Conservation (phyloP, 2,113 vertebrate genomes). For the Lampris incognitus region DNA sequence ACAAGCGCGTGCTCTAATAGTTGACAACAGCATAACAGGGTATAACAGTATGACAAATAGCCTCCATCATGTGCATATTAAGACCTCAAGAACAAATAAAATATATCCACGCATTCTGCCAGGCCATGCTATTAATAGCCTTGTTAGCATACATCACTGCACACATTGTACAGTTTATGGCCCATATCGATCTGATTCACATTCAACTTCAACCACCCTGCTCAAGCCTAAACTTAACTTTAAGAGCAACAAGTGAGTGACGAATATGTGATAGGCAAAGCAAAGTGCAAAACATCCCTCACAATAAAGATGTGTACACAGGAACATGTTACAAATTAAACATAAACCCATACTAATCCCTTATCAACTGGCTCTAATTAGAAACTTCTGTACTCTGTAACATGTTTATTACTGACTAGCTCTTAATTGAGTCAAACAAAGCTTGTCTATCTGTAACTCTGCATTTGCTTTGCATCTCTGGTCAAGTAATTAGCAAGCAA, state of each 20-base stretch:
- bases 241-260: conserved; percentile 20
- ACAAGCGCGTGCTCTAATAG: not conserved
- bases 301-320: not conserved
- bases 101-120: conserved; percentile 1
- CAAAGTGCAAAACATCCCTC: conserved; percentile 4
- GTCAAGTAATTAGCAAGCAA: conserved; percentile 80
- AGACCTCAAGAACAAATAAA: conserved; percentile 7
- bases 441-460: conserved; percentile 28
- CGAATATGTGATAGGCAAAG: not conserved
- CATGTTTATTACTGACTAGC: not conserved
- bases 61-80: not conserved
- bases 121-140: conserved; percentile 13
- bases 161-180: not conserved
- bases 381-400: not conserved
- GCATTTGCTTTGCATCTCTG: conserved; percentile 61
- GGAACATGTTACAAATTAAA: not conserved
- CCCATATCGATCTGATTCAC: conserved; percentile 9
- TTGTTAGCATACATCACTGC: conserved; percentile 6
- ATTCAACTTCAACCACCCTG: not conserved
- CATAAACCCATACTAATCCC: not conserved
- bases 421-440: not conserved
- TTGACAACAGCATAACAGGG: not conserved
- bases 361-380: not conserved
- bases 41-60: conserved; percentile 5
- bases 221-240: not conserved